Percentiles rank a stretch among this genome's conserved stretches.
Conservation (phyloP, 2,888 invertebrate species). For the Macaria notata region DNA sequence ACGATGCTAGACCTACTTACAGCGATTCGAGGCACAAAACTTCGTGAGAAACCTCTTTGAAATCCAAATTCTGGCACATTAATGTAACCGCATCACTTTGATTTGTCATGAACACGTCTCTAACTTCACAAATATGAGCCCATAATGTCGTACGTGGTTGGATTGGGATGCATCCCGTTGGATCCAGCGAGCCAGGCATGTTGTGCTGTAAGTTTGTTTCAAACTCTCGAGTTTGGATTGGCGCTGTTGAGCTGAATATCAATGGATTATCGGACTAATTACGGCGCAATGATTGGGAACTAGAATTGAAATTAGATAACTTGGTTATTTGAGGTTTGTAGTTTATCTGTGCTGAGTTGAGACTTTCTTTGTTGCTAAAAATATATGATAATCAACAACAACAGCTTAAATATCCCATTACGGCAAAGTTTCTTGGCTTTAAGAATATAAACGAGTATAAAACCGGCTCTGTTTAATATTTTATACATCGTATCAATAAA, state of each 20-base stretch:
- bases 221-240: constrained; percentile 40
- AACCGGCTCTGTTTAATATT: too few relatives aligned
- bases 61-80: too few relatives aligned
- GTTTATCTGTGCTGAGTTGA: constrained; percentile 1
- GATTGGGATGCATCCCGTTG: constrained; percentile 46
- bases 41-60: too few relatives aligned
- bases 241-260: constrained; percentile 35
- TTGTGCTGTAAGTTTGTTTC: constrained; percentile 37
- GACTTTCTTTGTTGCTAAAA: too few relatives aligned
- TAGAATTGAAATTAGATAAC: constrained; percentile 8
- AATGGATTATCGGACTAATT: constrained; percentile 34
- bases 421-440: too few relatives aligned
- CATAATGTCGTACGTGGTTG: constrained; percentile 60
- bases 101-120: constrained; percentile 23
- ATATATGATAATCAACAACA: too few relatives aligned
- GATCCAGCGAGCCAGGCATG: constrained; percentile 29
- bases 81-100: constrained; percentile 9
- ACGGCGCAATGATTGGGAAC: constrained; percentile 15
- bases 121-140: constrained; percentile 19
- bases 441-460: too few relatives aligned
- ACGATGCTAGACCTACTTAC: too few relatives aligned
- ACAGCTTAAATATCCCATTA: too few relatives aligned
- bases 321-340: constrained; percentile 8
- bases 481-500: too few relatives aligned
- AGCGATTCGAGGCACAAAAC: too few relatives aligned